Conservation (phyloP, 2,797 vertebrate species). For the Phyllotis vaccarum region DNA sequence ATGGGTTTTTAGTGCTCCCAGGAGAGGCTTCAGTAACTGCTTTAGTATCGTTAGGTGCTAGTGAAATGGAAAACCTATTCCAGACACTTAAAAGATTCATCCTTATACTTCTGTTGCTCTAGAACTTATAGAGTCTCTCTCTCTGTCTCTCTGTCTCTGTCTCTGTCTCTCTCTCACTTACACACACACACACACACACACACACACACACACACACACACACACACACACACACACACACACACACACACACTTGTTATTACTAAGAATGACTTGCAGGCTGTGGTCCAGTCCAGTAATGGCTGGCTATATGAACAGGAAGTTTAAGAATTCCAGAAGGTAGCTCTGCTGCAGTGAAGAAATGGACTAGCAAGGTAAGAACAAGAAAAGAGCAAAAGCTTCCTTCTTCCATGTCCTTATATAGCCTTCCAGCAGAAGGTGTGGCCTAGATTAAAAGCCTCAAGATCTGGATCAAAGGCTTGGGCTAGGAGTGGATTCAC, state of each 20-base stretch:
- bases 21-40: background rate
- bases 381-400: background rate
- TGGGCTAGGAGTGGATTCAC: background rate
- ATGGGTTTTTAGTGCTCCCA: background rate
- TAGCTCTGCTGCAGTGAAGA: background rate
- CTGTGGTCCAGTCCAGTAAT: background rate
- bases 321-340: background rate
- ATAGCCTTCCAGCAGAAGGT: background rate
- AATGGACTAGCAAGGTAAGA: background rate
- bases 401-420: background rate
- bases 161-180: background rate
- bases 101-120: background rate
- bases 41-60: background rate
- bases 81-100: background rate
- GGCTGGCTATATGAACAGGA: background rate
- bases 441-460: background rate
- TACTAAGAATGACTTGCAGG: background rate
- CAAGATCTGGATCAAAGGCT: background rate
- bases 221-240: too few species aligned
- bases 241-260: too few species aligned
- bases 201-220: too few species aligned
- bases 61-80: background rate
- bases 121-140: background rate
- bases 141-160: background rate
- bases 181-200: background rate